Conservation (phyloP, 1,140 invertebrate species). For the Drosophila setifemur region DNA sequence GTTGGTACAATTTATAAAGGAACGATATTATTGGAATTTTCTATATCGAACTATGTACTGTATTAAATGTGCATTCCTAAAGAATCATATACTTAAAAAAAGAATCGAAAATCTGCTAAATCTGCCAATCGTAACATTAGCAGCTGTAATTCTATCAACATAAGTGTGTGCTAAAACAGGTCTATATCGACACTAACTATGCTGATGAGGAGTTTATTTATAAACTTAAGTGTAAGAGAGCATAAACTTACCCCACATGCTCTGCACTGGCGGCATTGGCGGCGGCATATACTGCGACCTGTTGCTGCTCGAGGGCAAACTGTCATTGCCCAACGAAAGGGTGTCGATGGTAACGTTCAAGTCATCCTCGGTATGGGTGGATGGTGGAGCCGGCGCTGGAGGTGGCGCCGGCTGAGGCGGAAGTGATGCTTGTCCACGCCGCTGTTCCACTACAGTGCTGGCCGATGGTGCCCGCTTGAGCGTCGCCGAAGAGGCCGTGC, state of each 20-base stretch:
- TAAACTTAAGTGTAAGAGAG: too few relatives aligned
- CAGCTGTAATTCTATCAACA: too few relatives aligned
- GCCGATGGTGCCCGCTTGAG: conserved; percentile 54
- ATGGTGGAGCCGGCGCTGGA: conserved; percentile 17
- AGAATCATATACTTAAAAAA: too few relatives aligned
- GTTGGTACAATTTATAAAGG: too few relatives aligned
- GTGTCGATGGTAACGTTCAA: conserved; percentile 62
- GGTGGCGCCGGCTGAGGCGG: not conserved
- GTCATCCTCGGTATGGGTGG: conserved; percentile 59
- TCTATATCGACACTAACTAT: too few relatives aligned
- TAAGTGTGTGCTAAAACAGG: too few relatives aligned
- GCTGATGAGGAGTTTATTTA: too few relatives aligned
- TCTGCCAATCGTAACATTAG: too few relatives aligned
- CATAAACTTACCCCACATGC: conserved; percentile 66
- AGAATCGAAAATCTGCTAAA: too few relatives aligned
- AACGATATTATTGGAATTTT: too few relatives aligned
- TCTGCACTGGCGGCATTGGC: conserved; percentile 71
- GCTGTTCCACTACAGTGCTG: conserved; percentile 58
- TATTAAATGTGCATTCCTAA: too few relatives aligned
- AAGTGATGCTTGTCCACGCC: conserved; percentile 35
- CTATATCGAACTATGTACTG: too few relatives aligned
- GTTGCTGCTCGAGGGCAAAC: conserved; percentile 73
- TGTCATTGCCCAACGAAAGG: conserved; percentile 72
- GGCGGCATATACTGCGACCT: conserved; percentile 78
- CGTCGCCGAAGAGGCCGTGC: conserved; percentile 56